Evolutionary conservation across 2,888 invertebrate species (phyloP), one percentile per base, ranked within the genome.

Genomic region (Tenthredo notha): DNA sequence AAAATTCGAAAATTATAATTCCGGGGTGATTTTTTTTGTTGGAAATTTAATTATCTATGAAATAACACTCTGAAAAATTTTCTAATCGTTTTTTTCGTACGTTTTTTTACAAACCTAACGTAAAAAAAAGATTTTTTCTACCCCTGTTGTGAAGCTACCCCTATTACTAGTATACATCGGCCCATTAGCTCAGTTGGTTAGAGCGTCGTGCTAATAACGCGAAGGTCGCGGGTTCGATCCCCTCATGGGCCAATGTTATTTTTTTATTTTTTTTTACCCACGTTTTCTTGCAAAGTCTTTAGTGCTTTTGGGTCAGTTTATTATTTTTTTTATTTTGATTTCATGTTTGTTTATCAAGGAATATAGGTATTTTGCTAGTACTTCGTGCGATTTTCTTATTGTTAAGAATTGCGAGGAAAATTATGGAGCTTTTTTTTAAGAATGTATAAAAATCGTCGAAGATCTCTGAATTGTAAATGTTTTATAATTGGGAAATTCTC

Each of bases 141-240:
- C 21, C 10, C 10, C 18, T 9, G 33, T 12, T 12, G 3, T 40
- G 12, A 74, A 18, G 18, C 50, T 9, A n/a, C 25, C 25, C n/a
- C 1, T 40, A 21, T 1, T 9, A 0, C 2, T 1, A 0, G 10
- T 15, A 40, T 5, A 37, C 7, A 61, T 61, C 37, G 80, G 80
- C 80, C 80, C 80, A 80, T 84, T 84, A 84, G 84, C 84, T 84
- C 84, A 84, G 84, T 75, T 84, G 84, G 84, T 84, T 84, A 84
- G 84, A 84, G 84, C 84, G 84, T 84, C 84, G 84, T 84, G 84
- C 84, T 84, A 84, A 84, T 84, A 84, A 84, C 65, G 87, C 87
- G 87, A 88, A 88, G 87, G 87, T 87, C 86, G 87, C 87, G 87
- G 86, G 88, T 88, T 88, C 87, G 87, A 87, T 87, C 86, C 86